Base-by-base conservation (phyloP, 2,113 vertebrate genomes). In the Callaeas wilsoni region DNA sequence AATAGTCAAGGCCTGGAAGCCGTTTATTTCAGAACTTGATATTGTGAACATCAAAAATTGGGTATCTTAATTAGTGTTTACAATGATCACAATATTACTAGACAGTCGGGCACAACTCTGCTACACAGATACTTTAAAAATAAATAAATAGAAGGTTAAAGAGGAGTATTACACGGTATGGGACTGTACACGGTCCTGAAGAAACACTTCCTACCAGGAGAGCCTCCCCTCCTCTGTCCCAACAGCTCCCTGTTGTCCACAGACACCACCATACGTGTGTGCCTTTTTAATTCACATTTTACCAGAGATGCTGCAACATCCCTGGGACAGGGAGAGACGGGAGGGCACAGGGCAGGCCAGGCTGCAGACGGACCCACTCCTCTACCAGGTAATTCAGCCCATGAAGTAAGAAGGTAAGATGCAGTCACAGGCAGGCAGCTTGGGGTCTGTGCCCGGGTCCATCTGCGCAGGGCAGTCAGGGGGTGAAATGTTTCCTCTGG, bases 21-120 rank as follows among this genome's bases (percentile, higher is more conserved):
- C 98, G 89, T 98, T 98, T 98, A 98, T 98, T 98, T 96, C 71
- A 97, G 92, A 93, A 97, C 77, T 97, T 83, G 90, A 83, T 92
- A 96, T 89, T 47, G 52, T 63, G 90, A 94, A 97, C 97, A 95
- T 77, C 52, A 79, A 67, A 78, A 79, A 57, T 1, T 64, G 23
- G 69, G 9, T 73, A 95, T 88, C 63, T 59, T 57, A 46, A 49
- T 67, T 52, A 79, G 78, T 25, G 87, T 96, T 96, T 98, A 98
- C 98, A 98, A 94, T 12, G 69, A 83, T 92, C 33, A 79, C 81
- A 96, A 92, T 74, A 12, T 84, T 87, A 90, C 96, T 63, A 93
- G 80, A 98, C 97, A 98, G 62, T 32, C 32, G 74, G 96, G 93
- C 89, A 97, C 91, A 96, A 87, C 37, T 85, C 93, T 81, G 93